phyloP scores from a whole-genome alignment of 2,888 invertebrate genomes.

The Apamea anceps region DNA sequence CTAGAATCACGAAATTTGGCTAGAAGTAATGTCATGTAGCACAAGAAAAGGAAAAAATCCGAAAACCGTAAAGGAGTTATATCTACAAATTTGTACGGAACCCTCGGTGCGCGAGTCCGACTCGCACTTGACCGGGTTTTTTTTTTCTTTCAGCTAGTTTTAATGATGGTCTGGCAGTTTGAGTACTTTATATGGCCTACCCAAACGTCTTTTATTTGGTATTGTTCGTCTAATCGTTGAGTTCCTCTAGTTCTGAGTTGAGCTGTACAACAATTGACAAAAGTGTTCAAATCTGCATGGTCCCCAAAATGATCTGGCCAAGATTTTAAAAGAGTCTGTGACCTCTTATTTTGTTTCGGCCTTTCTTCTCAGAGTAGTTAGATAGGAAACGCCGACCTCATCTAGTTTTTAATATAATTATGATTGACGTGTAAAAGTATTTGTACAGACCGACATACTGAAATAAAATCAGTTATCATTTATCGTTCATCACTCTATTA shows the following conservation, averaged over 20 bases:
- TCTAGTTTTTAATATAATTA: conserved; percentile 2
- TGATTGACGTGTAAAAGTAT: neutral
- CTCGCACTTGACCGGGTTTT: too few species aligned
- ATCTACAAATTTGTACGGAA: too few species aligned
- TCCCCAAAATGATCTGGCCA: neutral
- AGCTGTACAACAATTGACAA: neutral
- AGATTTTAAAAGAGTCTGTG: neutral
- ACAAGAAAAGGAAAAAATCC: too few species aligned
- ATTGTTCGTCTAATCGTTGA: neutral
- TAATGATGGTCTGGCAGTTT: too few species aligned
- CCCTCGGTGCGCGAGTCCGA: too few species aligned
- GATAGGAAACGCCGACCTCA: neutral
- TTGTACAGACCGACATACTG: neutral
- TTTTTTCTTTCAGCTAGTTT: too few species aligned
- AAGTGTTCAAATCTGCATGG: neutral
- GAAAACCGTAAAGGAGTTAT: too few species aligned
- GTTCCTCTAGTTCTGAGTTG: neutral
- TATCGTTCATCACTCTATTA: neutral
- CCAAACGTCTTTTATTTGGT: too few species aligned
- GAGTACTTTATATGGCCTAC: too few species aligned
- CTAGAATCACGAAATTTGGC: too few species aligned
- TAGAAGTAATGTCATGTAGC: too few species aligned
- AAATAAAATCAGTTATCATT: neutral
- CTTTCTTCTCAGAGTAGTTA: neutral
- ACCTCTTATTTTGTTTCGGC: neutral